Percentiles rank a stretch among this genome's conserved stretches.
phyloP scores from a whole-genome alignment of 2,797 vertebrate species.

The Pangasius mekongensis region DNA sequence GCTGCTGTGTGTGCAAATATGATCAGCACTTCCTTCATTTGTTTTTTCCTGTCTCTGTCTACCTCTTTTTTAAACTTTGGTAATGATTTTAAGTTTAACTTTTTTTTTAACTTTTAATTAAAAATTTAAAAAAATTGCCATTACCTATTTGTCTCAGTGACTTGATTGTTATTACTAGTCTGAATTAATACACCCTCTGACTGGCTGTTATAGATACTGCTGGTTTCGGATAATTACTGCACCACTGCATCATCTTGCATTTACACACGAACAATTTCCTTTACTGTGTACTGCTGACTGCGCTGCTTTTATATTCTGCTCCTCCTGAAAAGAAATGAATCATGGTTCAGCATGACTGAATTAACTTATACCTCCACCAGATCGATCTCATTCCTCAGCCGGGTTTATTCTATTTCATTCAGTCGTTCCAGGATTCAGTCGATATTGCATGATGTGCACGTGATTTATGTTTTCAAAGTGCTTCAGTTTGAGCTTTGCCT shows the following conservation, averaged over 20 bases:
- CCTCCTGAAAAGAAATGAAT: conserved; percentile 11
- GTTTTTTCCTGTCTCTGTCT: not conserved
- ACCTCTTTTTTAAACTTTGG: not conserved
- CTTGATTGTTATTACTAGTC: not conserved
- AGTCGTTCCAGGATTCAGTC: not conserved
- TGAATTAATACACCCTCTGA: not conserved
- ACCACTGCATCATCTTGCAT: not conserved
- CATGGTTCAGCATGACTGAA: not conserved
- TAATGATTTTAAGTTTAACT: not conserved
- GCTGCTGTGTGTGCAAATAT: not conserved
- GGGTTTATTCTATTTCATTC: not conserved
- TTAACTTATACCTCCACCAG: conserved; percentile 5
- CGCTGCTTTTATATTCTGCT: conserved; percentile 7
- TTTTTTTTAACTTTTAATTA: not conserved
- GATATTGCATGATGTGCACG: not conserved
- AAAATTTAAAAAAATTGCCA: not conserved
- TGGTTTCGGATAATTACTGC: conserved; percentile 1
- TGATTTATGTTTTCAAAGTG: conserved; percentile 8
- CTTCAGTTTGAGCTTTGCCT: conserved; percentile 15
- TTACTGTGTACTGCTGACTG: conserved; percentile 3
- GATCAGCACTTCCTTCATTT: not conserved
- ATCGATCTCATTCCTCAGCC: not conserved
- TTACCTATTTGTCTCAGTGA: not conserved
- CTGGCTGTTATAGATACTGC: not conserved
- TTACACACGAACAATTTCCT: not conserved